A percentile compares a stretch with the other conserved stretches of the same genome.
Evolutionary conservation across 2,888 invertebrate species (phyloP).

Genomic region (Epinotia ramella): DNA sequence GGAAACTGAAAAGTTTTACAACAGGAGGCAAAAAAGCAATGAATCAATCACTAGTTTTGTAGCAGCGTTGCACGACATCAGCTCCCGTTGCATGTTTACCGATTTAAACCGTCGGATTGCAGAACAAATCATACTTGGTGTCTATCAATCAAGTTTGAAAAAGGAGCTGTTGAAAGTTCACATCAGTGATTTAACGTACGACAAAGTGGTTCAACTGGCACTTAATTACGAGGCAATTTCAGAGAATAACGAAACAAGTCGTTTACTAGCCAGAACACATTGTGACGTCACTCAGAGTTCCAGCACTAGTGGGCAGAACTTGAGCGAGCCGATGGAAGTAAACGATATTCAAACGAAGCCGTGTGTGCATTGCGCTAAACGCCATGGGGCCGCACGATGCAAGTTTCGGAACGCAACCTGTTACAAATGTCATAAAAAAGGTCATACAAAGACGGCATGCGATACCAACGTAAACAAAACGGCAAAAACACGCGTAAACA

Average conservation of each 20-base stretch:
- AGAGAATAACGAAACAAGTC: neutral
- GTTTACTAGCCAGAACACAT: constrained; percentile 5
- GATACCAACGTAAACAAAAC: constrained; percentile 8
- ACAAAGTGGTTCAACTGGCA: constrained; percentile 3
- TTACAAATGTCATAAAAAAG: constrained; percentile 24
- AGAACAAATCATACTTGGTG: constrained; percentile 14
- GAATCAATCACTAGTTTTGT: constrained; percentile 15
- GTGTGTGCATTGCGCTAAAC: constrained; percentile 17
- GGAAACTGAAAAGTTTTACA: constrained; percentile 34
- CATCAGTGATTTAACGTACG: constrained; percentile 4
- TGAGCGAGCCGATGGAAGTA: constrained; percentile 22
- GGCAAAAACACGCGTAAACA: constrained; percentile 9
- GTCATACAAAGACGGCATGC: constrained; percentile 15
- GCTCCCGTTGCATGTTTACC: constrained; percentile 1
- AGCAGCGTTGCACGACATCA: constrained; percentile 19
- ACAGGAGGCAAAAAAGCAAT: constrained; percentile 19
- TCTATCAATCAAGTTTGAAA: constrained; percentile 2
- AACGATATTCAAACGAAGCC: constrained; percentile 15
- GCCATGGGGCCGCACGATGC: neutral
- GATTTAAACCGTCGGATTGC: neutral
- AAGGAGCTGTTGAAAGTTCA: constrained; percentile 14
- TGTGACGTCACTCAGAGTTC: constrained; percentile 11
- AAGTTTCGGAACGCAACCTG: constrained; percentile 20
- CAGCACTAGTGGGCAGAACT: neutral
- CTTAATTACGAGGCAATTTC: constrained; percentile 10